A percentile compares a stretch with the other conserved stretches of the same genome.
Evolutionary conservation across 2,888 invertebrate species (phyloP).

Genomic region (Sarcophaga subvicina): DNA sequence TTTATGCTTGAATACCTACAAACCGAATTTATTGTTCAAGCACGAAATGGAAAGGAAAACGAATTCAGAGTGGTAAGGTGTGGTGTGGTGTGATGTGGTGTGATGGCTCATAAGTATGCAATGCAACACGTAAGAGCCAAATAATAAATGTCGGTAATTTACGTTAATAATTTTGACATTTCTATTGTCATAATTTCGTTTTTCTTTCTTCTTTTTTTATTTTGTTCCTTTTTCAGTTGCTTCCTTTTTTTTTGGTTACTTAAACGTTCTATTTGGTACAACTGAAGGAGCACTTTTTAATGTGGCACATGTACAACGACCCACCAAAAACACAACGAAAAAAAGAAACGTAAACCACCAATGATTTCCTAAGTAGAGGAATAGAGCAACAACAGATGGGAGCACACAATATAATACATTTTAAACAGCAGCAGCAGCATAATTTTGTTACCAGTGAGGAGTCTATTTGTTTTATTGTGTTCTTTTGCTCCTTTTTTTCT

Average conservation of each 20-base stretch:
- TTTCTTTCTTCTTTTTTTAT: not conserved
- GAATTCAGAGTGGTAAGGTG: not conserved
- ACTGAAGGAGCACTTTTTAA: slow-evolving; percentile 50
- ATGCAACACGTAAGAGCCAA: slow-evolving; percentile 64
- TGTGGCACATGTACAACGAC: slow-evolving; percentile 67
- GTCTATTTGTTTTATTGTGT: slow-evolving; percentile 65
- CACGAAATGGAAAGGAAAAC: slow-evolving; percentile 6
- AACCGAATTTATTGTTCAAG: slow-evolving; percentile 34
- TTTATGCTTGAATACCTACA: slow-evolving; percentile 43
- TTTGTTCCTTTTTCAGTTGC: slow-evolving; percentile 29
- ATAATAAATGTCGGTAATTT: slow-evolving; percentile 78
- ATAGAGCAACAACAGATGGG: not conserved
- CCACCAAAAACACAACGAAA: not conserved
- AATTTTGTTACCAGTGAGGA: slow-evolving; percentile 60
- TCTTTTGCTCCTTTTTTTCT: slow-evolving; percentile 1
- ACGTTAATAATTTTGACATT: slow-evolving; percentile 77
- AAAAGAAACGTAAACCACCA: slow-evolving; percentile 29
- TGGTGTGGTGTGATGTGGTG: not conserved
- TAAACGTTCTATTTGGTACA: not conserved
- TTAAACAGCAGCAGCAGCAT: slow-evolving; percentile 58
- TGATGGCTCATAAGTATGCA: slow-evolving; percentile 60
- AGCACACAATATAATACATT: not conserved
- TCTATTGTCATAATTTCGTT: slow-evolving; percentile 74
- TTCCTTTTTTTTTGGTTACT: slow-evolving; percentile 10
- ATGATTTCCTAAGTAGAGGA: slow-evolving; percentile 13